phyloP scores from a whole-genome alignment of 1,140 invertebrate genomes.

The Rhysida immarginata region DNA sequence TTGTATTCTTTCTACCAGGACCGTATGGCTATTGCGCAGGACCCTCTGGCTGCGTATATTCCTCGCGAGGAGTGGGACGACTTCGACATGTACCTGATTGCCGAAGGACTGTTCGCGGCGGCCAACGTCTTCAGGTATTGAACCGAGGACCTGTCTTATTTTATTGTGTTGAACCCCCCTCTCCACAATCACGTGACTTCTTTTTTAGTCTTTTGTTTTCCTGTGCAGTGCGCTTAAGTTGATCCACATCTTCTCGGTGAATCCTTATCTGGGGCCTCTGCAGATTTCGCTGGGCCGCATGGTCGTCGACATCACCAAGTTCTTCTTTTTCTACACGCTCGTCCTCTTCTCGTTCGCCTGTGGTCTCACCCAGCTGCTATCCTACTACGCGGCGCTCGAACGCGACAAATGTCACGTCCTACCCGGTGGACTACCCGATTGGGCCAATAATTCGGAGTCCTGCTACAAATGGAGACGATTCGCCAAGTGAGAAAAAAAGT shows the following conservation, averaged over 20 bases:
- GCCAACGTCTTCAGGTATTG: slow-evolving; percentile 89
- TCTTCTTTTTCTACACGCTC: slow-evolving; percentile 68
- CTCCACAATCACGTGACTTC: neutral
- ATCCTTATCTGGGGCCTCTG: slow-evolving; percentile 73
- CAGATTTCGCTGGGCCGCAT: slow-evolving; percentile 68
- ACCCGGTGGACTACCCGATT: slow-evolving; percentile 42
- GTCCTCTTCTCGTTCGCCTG: slow-evolving; percentile 72
- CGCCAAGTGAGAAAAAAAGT: slow-evolving; percentile 31
- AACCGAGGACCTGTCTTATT: too few relatives aligned
- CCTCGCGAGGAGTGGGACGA: slow-evolving; percentile 75
- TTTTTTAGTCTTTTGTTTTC: slow-evolving; percentile 10
- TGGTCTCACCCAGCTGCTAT: slow-evolving; percentile 71
- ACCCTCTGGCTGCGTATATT: slow-evolving; percentile 49
- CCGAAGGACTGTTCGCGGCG: slow-evolving; percentile 84
- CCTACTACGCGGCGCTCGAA: slow-evolving; percentile 76
- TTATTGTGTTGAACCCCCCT: too few relatives aligned
- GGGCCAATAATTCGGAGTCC: slow-evolving; percentile 46
- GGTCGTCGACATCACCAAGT: slow-evolving; percentile 76
- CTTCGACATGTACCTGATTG: slow-evolving; percentile 85
- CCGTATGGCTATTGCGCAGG: slow-evolving; percentile 42
- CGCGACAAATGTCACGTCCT: slow-evolving; percentile 52
- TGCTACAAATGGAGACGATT: slow-evolving; percentile 64
- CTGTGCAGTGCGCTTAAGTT: slow-evolving; percentile 59
- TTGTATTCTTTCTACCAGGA: slow-evolving; percentile 35
- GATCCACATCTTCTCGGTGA: slow-evolving; percentile 78